Evolutionary conservation across 1,140 invertebrate species (phyloP), one percentile per base, ranked within the genome.

Genomic region (Rhagoletis zephyria): DNA sequence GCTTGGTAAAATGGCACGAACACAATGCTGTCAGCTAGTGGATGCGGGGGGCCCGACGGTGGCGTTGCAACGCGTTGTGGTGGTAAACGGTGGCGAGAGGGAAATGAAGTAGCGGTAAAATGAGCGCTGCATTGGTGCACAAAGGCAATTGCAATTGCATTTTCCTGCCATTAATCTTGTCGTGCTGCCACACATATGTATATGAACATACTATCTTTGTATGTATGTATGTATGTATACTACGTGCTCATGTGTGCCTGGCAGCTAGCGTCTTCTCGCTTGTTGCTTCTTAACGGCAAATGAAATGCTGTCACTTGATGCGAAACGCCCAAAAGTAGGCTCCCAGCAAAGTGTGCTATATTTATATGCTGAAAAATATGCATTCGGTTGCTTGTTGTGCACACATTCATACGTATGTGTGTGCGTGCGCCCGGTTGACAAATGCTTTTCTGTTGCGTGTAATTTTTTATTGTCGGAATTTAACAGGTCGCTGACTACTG

Each of bases 131-230:
- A 81, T 81, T 81, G 74, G 74, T 30, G 74, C 48, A 81, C 74
- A 81, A 81, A 81, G 74, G 74, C 74, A 81, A 81, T 81, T 81
- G 74, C 74, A 81, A 81, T 81, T 81, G 74, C 74, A 51, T 81
- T 81, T 81, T 81, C 74, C 74, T 81, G 48, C 74, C 74, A 81
- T 81, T 81, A 81, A 81, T 81, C 74, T 81, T 81, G 74, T 81
- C 74, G 74, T 81, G 19, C 16, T 56, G 74, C 48, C n/a, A 16
- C 19, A 56, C 48, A 77, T 12, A 77, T 10, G 48, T 6, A 16
- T 16, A n/a, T n/a, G 48, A 5, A 77, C 16, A 51, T 6, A 19
- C 48, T 56, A 9, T 48, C 19, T 42, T 4, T 14, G 45, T 70
- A 45, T 30, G n/a, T n/a, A 56, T 81, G 48, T 30, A 14, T 63